These are phyloP conservation scores for Megaustenia siamemsis DNA, from an alignment of 2,888 invertebrate genomes.

Conservation along the genomic window DNA sequence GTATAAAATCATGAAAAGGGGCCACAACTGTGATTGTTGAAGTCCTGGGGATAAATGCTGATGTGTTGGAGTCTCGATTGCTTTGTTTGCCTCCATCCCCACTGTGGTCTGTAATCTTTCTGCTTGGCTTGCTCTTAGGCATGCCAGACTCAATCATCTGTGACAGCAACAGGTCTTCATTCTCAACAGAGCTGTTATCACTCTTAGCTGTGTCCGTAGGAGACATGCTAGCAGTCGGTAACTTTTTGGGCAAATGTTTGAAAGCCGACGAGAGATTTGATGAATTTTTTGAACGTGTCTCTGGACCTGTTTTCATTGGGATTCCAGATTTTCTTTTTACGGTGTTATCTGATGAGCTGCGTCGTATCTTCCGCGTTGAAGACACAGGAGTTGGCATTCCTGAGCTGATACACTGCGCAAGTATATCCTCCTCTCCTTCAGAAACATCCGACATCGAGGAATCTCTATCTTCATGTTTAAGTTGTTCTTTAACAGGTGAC, in stretches of 20 bases:
- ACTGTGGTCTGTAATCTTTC: slow-evolving; percentile 38
- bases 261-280: neutral
- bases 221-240: slow-evolving; percentile 8
- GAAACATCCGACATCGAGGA: slow-evolving; percentile 76
- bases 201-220: slow-evolving; percentile 67
- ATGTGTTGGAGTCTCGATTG: slow-evolving; percentile 18
- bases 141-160: slow-evolving; percentile 78
- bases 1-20: slow-evolving; percentile 36
- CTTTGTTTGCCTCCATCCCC: slow-evolving; percentile 22
- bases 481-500: slow-evolving; percentile 13
- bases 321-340: slow-evolving; percentile 55
- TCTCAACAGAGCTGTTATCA: slow-evolving; percentile 74
- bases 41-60: slow-evolving; percentile 38
- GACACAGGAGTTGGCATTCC: slow-evolving; percentile 84
- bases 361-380: slow-evolving; percentile 68
- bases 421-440: slow-evolving; percentile 82
- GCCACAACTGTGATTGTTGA: slow-evolving; percentile 51
- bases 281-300: neutral
- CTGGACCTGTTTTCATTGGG: slow-evolving; percentile 25
- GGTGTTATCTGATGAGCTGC: slow-evolving; percentile 74
- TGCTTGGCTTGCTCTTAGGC: slow-evolving; percentile 71
- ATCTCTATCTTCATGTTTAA: slow-evolving; percentile 59
- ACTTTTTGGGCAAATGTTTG: slow-evolving; percentile 26
- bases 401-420: slow-evolving; percentile 87
- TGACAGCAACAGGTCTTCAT: slow-evolving; percentile 75